Percentiles rank a stretch among this genome's conserved stretches.
phyloP scores from a whole-genome alignment of 1,140 invertebrate species.

The Listronotus oregonensis region DNA sequence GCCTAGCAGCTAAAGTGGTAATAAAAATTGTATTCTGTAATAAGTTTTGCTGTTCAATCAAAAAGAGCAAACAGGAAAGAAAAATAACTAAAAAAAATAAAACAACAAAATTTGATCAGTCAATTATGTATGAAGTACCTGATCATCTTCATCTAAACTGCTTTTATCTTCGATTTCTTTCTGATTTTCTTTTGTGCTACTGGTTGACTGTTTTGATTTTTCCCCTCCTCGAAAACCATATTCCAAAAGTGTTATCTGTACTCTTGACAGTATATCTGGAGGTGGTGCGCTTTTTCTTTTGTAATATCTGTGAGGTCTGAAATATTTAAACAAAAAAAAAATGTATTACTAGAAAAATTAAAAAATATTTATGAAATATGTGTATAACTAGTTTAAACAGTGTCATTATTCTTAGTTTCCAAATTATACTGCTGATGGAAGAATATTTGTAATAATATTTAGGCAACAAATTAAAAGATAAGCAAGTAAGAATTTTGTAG shows the following conservation, averaged over 20 bases:
- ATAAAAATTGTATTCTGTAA: too few relatives aligned
- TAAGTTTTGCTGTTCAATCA: background rate
- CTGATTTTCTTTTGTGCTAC: conserved; percentile 6
- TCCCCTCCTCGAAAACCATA: conserved; percentile 59
- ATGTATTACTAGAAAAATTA: too few relatives aligned
- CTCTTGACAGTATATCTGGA: conserved; percentile 59
- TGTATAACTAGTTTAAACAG: too few relatives aligned
- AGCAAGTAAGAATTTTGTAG: too few relatives aligned
- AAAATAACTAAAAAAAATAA: conserved; percentile 16
- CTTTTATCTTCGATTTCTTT: conserved; percentile 15
- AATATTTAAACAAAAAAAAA: too few relatives aligned
- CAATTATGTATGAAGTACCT: conserved; percentile 27
- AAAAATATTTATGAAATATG: too few relatives aligned
- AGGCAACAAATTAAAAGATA: too few relatives aligned
- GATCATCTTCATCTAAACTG: conserved; percentile 21
- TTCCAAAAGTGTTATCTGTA: conserved; percentile 68
- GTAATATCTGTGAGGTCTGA: conserved; percentile 60
- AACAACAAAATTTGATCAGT: background rate
- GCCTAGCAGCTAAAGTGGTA: too few relatives aligned
- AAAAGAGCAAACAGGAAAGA: conserved; percentile 11
- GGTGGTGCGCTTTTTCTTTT: conserved; percentile 61
- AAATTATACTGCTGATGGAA: too few relatives aligned
- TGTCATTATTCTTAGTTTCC: too few relatives aligned
- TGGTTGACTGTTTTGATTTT: conserved; percentile 8
- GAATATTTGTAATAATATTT: too few relatives aligned